Conservation (phyloP, 2,113 vertebrate species). For the Pica pica region DNA sequence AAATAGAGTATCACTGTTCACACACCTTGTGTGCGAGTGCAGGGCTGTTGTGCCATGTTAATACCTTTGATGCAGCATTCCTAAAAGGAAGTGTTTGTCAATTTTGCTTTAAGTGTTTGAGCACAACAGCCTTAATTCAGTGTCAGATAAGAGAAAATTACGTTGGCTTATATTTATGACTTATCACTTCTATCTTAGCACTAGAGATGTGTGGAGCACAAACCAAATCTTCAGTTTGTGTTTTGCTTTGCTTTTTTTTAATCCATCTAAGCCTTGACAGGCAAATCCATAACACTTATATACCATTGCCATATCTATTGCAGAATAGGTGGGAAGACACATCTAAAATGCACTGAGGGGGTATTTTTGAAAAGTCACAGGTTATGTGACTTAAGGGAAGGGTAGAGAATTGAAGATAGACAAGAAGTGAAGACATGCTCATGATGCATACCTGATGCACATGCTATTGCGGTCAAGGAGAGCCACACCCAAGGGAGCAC, state of each 20-base stretch:
- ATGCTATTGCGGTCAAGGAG: neutral
- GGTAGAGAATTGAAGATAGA: neutral
- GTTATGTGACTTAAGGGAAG: neutral
- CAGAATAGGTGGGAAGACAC: neutral
- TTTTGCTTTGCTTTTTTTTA: neutral
- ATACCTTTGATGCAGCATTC: slow-evolving; percentile 37
- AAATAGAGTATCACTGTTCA: neutral
- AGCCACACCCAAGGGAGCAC: neutral
- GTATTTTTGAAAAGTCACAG: neutral
- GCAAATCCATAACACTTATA: neutral
- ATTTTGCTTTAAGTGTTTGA: slow-evolving; percentile 64
- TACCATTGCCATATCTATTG: neutral
- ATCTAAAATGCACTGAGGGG: neutral
- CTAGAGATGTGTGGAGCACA: slow-evolving; percentile 34
- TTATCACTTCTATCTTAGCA: slow-evolving; percentile 52
- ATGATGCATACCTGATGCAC: neutral
- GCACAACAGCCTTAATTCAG: slow-evolving; percentile 55
- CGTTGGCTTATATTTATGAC: slow-evolving; percentile 58
- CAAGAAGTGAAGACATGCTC: neutral
- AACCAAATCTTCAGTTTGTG: neutral
- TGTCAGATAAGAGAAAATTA: slow-evolving; percentile 61
- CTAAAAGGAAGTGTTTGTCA: slow-evolving; percentile 62
- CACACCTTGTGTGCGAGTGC: neutral
- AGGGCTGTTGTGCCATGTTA: neutral
- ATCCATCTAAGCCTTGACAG: neutral